Conservation (phyloP, 2,888 invertebrate species). For the Pollenia angustigena region DNA sequence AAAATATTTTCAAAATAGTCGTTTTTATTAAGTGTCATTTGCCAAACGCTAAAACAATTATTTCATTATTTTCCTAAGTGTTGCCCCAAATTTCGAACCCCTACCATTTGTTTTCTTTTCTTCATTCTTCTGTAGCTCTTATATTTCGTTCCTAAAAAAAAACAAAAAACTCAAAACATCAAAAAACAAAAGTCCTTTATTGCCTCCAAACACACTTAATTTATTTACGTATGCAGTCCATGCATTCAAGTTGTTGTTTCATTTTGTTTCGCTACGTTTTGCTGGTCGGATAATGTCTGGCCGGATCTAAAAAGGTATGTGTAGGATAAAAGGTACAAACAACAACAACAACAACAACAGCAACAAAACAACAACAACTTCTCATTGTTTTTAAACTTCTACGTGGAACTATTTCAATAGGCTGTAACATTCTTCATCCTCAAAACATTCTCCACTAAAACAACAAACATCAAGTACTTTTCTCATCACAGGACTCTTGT, state of each 20-base stretch:
- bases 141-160: neutral
- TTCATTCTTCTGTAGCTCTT: neutral
- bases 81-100: conserved; percentile 6
- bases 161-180: neutral
- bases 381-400: conserved; percentile 45
- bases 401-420: conserved; percentile 45
- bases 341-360: neutral
- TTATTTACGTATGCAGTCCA: conserved; percentile 39
- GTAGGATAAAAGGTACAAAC: conserved; percentile 1
- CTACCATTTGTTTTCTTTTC: neutral
- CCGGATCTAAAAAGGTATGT: conserved; percentile 9
- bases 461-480: conserved; percentile 41
- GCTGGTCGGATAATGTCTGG: conserved; percentile 40
- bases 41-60: conserved; percentile 24
- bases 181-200: conserved; percentile 10
- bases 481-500: conserved; percentile 22
- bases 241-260: conserved; percentile 14
- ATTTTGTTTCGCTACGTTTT: conserved; percentile 19
- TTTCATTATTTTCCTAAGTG: neutral
- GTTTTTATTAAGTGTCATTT: conserved; percentile 28
- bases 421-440: conserved; percentile 27
- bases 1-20: neutral
- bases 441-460: neutral
- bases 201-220: conserved; percentile 24
- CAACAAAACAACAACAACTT: neutral